phyloP scores from a whole-genome alignment of 2,797 vertebrate genomes.

The Bovichtus diacanthus region DNA sequence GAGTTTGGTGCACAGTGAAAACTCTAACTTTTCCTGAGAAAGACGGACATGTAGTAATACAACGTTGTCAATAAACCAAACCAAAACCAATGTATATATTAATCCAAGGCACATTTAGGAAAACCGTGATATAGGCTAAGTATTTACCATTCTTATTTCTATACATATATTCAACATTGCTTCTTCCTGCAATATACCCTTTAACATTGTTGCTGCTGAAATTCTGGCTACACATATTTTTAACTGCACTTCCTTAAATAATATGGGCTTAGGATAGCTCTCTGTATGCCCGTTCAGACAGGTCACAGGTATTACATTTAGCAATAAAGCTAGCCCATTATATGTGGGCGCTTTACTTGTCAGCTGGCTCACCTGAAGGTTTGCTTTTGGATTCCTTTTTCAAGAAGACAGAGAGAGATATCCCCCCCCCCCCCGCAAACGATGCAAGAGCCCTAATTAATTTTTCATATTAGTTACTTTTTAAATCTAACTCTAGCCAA shows the following conservation, averaged over 20 bases:
- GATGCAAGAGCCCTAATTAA: conserved; percentile 72
- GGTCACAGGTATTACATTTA: conserved; percentile 29
- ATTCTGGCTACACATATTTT: conserved; percentile 1
- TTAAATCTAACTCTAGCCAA: conserved; percentile 80
- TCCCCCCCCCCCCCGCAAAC: conserved; percentile 1
- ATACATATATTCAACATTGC: not conserved
- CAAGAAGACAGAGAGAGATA: conserved; percentile 51
- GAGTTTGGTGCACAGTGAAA: no score
- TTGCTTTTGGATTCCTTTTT: conserved; percentile 34
- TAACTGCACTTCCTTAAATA: conserved; percentile 3
- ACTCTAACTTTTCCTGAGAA: no score
- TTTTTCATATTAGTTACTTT: conserved; percentile 86
- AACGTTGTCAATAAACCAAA: no score
- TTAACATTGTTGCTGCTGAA: not conserved
- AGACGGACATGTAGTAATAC: no score
- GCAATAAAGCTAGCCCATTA: conserved; percentile 38
- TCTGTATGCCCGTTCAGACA: not conserved
- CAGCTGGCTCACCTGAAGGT: conserved; percentile 50
- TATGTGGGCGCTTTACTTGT: not conserved
- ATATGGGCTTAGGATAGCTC: not conserved
- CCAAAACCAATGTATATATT: no score
- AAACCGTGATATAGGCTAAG: no score
- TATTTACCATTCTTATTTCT: not conserved
- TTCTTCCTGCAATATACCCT: not conserved
- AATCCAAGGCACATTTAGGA: no score